Base-by-base conservation (phyloP, 2,888 invertebrate species). In the Ophioninae sp. region DNA sequence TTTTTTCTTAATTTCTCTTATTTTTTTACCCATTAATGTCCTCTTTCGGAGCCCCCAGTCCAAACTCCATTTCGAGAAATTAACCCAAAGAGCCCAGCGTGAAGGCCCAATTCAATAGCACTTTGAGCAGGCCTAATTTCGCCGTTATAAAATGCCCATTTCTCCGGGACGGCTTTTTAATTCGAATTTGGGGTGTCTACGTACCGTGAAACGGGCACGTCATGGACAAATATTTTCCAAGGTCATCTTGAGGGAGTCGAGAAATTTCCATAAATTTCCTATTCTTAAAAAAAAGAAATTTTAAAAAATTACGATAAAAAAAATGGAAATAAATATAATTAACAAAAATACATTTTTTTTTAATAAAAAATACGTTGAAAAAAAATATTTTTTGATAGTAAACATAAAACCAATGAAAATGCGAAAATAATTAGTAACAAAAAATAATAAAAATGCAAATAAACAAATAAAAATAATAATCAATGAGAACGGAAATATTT, bases 101-200 rank as follows among this genome's bases (percentile, higher is more conserved):
- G 22, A 20, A 59, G 59, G 7, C 59, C 7, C 59, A 67, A 67
- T 67, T 39, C 17, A n/a, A 39, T 41, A 39, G n/a, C n/a, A 67
- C n/a, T 67, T 39, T 67, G n/a, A 17, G 65, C 2, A 10, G 37
- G 41, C 20, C 41, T 67, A 41, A 67, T 39, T n/a, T 37, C 37
- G 3, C n/a, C 65, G 20, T 67, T 37, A 67, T n/a, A 20, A 37
- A 67, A 67, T 67, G 20, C 51, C 9, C 65, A 20, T 67, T 30
- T 69, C 69, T 56, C 51, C 30, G 69, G 2, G 75, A 67, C 75
- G 17, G 58, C 22, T n/a, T 75, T 58, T 75, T 65, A 75, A 75
- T 56, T 7, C 56, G 8, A n/a, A 65, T 23, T 56, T 9, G 10
- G 37, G 56, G 65, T 56, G 64, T 9, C 41, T 67, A 67, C 13